Evolutionary conservation across 2,888 invertebrate genomes (phyloP), one percentile per base, ranked within the genome.

Genomic region (Mythimna loreyi): DNA sequence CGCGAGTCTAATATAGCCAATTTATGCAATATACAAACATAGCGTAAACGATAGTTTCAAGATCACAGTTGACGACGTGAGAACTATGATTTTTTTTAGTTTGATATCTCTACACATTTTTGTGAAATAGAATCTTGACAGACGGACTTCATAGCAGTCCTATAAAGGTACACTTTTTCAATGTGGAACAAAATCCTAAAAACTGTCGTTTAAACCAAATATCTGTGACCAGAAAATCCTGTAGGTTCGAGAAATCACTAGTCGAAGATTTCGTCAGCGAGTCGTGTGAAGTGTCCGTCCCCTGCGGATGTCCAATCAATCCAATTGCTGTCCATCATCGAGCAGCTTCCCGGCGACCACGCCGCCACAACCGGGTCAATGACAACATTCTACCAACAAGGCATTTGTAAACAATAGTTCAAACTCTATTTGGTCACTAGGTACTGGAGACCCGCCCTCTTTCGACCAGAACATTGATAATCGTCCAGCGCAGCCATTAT

Each of bases 281-380:
- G 73, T 67, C 74, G 65, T 74, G 76, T 78, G 77, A 78, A 82
- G 80, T 72, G 76, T 72, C 73, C 75, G 75, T 75, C 83, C 82
- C 82, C 76, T 69, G 57, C 85, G 88, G 89, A 89, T 76, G 88
- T 85, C 78, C 84, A 85, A 88, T 89, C 89, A 88, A 88, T 89
- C 69, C 89, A 89, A 89, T 89, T 87, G 88, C 72, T 78, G 80
- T 67, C 56, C 85, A 81, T 80, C 82, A 81, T 84, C 83, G 77
- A 76, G 73, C 78, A 76, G 72, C 86, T 78, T 86, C 85, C 86
- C 63, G 78, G 33, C 71, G 77, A 78, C 76, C 49, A 23, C 16
- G 16, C 1, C 49, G 43, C 19, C 19, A 70, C 80, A 78, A 81
- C 50, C 83, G 78, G 85, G 87, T 81, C 87, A 84, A 55, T 82